Percentiles rank a stretch among this genome's conserved stretches.
Conservation (phyloP, 2,797 vertebrate species). For the Tarsius wallacei region DNA sequence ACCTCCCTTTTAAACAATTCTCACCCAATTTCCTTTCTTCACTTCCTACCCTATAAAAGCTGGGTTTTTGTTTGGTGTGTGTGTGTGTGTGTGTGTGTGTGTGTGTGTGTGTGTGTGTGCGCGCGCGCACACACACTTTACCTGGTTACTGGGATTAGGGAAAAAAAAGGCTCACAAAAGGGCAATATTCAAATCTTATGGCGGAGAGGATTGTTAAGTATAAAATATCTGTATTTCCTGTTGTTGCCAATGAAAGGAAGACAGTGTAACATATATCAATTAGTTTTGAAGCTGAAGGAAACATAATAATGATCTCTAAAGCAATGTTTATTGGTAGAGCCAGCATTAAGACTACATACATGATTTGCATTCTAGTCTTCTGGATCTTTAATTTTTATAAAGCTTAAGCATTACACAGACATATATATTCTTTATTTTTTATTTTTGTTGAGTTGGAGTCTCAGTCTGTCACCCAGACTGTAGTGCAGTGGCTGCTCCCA, state of each 20-base stretch:
- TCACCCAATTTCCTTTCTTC: slow-evolving; percentile 32
- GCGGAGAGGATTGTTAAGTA: neutral
- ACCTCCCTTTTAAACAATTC: slow-evolving; percentile 17
- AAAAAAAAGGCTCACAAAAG: neutral
- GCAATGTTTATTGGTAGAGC: neutral
- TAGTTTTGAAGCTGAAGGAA: neutral
- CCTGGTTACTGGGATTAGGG: neutral
- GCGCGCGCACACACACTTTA: too few species aligned
- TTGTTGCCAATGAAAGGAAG: neutral
- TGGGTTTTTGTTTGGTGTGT: neutral
- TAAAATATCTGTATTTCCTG: neutral
- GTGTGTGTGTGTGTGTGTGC: too few species aligned
- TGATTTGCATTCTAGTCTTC: neutral
- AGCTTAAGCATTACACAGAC: neutral
- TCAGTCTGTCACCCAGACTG: too few species aligned
- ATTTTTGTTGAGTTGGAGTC: too few species aligned
- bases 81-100: too few species aligned
- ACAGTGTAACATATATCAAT: neutral
- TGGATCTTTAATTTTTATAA: slow-evolving; percentile 3
- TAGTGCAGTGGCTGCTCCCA: too few species aligned
- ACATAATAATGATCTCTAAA: neutral
- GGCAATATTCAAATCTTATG: slow-evolving; percentile 19
- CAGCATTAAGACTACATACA: neutral
- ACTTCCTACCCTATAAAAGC: slow-evolving; percentile 24
- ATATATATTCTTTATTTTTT: too few species aligned